Conservation (phyloP, 1,140 invertebrate species). For the Scaptodrosophila lebanonensis region DNA sequence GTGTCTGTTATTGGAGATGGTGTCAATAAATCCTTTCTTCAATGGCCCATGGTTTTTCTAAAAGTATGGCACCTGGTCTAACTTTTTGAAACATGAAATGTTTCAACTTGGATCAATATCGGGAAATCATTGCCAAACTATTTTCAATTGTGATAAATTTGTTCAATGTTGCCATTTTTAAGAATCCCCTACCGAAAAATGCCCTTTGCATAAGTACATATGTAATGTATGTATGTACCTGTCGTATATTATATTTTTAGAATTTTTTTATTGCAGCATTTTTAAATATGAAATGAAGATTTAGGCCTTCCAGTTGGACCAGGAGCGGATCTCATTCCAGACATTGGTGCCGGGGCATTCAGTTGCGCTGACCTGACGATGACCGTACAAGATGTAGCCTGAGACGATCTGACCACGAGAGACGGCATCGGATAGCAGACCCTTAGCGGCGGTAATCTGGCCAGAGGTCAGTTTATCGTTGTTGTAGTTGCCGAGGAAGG, state of each 20-base stretch:
- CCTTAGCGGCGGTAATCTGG: conserved; percentile 78
- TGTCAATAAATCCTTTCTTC: too few relatives aligned
- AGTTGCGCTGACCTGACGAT: conserved; percentile 83
- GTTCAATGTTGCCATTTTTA: too few relatives aligned
- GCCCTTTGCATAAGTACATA: too few relatives aligned
- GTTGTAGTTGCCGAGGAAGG: conserved; percentile 80
- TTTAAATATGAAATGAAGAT: not conserved
- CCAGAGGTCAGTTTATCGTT: conserved; percentile 48
- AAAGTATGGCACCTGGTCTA: too few relatives aligned
- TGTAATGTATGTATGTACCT: too few relatives aligned
- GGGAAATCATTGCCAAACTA: too few relatives aligned
- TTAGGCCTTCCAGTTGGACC: conserved; percentile 80
- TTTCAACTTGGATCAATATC: too few relatives aligned
- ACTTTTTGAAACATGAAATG: too few relatives aligned
- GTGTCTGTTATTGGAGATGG: too few relatives aligned
- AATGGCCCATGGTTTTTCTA: too few relatives aligned
- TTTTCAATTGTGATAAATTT: too few relatives aligned
- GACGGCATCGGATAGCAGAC: conserved; percentile 82
- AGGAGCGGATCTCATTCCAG: conserved; percentile 81
- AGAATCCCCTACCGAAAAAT: too few relatives aligned
- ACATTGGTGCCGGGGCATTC: conserved; percentile 85
- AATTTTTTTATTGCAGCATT: not conserved
- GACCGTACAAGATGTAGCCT: conserved; percentile 83
- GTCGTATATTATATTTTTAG: not conserved
- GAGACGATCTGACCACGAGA: conserved; percentile 79